Base-by-base conservation (phyloP, 2,113 vertebrate genomes). In the Eidolon helvum region DNA sequence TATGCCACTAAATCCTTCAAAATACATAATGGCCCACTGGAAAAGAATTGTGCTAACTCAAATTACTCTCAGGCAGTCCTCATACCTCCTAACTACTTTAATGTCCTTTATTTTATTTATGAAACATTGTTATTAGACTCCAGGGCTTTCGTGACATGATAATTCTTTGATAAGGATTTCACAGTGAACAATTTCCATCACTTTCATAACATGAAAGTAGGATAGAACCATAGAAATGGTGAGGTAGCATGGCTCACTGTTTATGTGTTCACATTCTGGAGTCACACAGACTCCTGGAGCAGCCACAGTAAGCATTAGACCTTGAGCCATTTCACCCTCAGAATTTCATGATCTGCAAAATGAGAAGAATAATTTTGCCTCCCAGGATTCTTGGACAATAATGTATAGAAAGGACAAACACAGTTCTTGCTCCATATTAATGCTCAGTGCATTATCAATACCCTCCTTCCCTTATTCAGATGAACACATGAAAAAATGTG, bases 101-200 rank as follows among this genome's bases (percentile, higher is more conserved):
- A 96, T 66, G 78, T 48, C 16, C 59, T 91, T 78, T 63, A 65
- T 84, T 95, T 96, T 86, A 77, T 80, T 78, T 79, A 90, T 74
- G 5, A 89, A 78, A 35, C 68, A 66, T 15, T 68, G 38, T 71
- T 50, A 74, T 78, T 82, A 28, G 45, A 48, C 14, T 69, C 68
- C 35, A 79, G 69, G 3, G 6, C 6, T 48, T 91, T 78, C 8
- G 63, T 65, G 50, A 24, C 48, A 91, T 86, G 45, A 85, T 68
- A 80, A 88, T 2, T 35, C 19, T 83, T 69, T 53, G 33, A 77
- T 50, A 82, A 72, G 48, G 61, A 83, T 65, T 78, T 50, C 21
- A 90, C 4, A 83, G 45, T 35, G 2, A 92, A 85, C 0, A 38
- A 59, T 88, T 72, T 69, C 48, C 48, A 86, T 55, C 82, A 72